Conservation (phyloP, 2,113 vertebrate species). For the Xenus cinereus region DNA sequence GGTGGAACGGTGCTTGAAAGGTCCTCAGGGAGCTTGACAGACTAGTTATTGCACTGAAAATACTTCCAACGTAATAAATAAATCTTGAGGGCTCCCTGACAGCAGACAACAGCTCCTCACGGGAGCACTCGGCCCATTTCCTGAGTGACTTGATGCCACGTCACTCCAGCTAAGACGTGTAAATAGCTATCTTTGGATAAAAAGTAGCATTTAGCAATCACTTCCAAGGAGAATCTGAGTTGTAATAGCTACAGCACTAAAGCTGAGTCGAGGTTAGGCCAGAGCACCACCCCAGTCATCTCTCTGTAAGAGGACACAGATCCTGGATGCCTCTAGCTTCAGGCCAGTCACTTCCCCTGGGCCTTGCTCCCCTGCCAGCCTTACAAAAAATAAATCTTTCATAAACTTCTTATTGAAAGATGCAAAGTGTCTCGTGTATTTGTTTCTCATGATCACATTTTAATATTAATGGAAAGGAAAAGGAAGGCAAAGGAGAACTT, state of each 20-base stretch:
- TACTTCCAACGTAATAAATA: neutral
- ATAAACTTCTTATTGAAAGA: neutral
- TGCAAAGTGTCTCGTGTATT: neutral
- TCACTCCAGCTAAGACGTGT: neutral
- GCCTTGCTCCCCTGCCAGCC: neutral
- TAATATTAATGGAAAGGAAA: neutral
- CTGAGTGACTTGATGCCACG: neutral
- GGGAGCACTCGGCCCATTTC: neutral
- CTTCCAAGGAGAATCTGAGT: neutral
- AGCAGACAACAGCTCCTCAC: neutral
- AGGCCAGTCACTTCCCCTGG: neutral
- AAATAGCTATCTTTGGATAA: neutral
- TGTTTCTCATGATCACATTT: neutral
- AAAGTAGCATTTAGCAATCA: neutral
- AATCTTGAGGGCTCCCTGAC: neutral
- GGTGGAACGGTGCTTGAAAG: neutral
- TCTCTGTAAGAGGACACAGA: neutral
- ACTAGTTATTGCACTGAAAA: neutral
- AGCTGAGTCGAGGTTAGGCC: neutral
- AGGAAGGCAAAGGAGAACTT: neutral
- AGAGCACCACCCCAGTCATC: neutral
- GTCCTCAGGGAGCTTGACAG: neutral
- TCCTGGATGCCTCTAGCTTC: neutral
- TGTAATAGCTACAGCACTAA: neutral
- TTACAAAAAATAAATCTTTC: neutral